Conservation (phyloP, 2,797 vertebrate genomes). For the Alectoris magna region DNA sequence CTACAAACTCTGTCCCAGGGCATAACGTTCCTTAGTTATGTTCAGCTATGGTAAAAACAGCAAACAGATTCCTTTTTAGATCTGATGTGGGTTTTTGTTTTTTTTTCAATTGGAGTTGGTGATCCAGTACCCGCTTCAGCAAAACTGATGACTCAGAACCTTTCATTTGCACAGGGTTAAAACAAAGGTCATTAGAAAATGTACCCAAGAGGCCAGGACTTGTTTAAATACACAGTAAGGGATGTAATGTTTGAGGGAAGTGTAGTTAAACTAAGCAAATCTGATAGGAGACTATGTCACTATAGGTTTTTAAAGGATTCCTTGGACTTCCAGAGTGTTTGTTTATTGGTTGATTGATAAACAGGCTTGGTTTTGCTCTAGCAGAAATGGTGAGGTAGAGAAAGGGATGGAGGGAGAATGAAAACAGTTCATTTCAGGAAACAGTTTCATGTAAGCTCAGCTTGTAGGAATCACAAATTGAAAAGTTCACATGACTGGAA, state of each 20-base stretch:
- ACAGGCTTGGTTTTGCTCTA: not conserved
- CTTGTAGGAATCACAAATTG: conserved; percentile 58
- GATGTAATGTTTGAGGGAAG: conserved; percentile 13
- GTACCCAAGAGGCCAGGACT: not conserved
- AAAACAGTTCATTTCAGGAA: conserved; percentile 51
- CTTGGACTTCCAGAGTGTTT: not conserved
- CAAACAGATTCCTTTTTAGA: not conserved
- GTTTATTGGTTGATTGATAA: conserved; percentile 36
- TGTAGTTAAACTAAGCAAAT: conserved; percentile 5
- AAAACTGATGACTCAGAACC: not conserved
- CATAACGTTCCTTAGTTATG: not conserved
- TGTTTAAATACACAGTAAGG: conserved; percentile 41
- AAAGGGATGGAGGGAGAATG: not conserved
- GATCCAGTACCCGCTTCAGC: not conserved
- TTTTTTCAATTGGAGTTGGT: not conserved
- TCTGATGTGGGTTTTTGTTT: not conserved
- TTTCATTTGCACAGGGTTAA: conserved; percentile 14
- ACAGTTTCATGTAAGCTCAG: conserved; percentile 43
- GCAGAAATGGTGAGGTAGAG: not conserved
- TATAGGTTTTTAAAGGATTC: not conserved
- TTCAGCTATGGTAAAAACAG: not conserved
- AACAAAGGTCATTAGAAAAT: conserved; percentile 41
- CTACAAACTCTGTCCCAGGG: not conserved
- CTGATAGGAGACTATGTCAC: not conserved
- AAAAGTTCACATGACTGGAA: conserved; percentile 51